These are phyloP conservation scores for Rhagophthalmus giganteus DNA, from an alignment of 2,888 invertebrate species.

Conservation along the genomic window DNA sequence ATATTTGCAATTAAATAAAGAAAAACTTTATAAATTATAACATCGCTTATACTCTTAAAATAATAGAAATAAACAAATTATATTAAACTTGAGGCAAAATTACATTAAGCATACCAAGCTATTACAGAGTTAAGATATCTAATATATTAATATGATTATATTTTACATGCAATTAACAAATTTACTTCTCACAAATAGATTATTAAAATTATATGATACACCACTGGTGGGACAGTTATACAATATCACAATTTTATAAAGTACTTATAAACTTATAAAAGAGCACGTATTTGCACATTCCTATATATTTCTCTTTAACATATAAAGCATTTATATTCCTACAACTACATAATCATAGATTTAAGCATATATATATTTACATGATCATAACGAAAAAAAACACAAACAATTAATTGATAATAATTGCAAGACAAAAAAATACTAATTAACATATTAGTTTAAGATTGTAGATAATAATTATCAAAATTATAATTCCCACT, in stretches of 20 bases:
- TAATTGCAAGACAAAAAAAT: no score
- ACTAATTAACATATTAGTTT: no score
- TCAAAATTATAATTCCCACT: no score
- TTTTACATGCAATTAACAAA: no score
- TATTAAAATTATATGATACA: no score
- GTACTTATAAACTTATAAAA: background rate
- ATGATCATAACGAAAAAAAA: no score
- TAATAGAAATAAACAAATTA: slow-evolving; percentile 6
- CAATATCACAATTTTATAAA: background rate
- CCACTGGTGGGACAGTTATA: no score
- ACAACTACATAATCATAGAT: background rate
- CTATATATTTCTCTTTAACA: background rate
- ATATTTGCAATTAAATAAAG: slow-evolving; percentile 9
- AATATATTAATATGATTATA: no score
- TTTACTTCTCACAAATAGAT: no score
- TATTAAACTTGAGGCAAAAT: background rate
- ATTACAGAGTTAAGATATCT: background rate
- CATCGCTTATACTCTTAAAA: slow-evolving; percentile 8
- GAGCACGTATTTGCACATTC: background rate
- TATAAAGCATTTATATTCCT: background rate
- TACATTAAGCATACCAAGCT: background rate
- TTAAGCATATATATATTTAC: background rate
- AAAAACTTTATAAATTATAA: slow-evolving; percentile 23
- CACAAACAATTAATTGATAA: no score
- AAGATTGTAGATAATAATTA: no score